Evolutionary conservation across 2,113 vertebrate species (phyloP), one percentile per base, ranked within the genome.

Genomic region (Corythoichthys intestinalis): DNA sequence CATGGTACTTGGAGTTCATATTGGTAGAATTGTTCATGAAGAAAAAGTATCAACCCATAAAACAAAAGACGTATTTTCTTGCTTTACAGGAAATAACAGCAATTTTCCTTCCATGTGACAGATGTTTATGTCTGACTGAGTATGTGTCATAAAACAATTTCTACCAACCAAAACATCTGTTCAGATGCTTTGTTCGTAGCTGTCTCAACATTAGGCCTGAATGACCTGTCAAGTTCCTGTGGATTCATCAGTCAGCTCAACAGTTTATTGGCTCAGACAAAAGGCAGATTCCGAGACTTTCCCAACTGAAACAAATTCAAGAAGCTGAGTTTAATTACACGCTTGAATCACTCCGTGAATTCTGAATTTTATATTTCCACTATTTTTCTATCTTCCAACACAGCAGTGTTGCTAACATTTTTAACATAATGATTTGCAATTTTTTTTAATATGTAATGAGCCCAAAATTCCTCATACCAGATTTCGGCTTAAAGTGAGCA

Each of bases 231-330:
- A 66, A 48, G 68, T 73, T 85, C 53, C 71, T 65, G 66, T 60
- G 77, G 85, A 83, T 80, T 85, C 66, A 67, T 86, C 82, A 73
- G 56, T 83, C 83, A 78, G 59, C 67, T 44, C 44, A 81, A 66
- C 53, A 50, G 17, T 79, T 77, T 66, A 82, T 74, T 76, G 63
- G 76, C 68, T 70, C 68, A 70, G 75, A 82, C 61, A 20, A 68
- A 65, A 63, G 46, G 34, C 67, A 54, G 35, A 44, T 38, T 35
- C 48, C 8, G 37, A 12, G 35, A 17, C 17, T 5, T 17, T 59
- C 54, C 28, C 11, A 44, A 10, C 20, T 34, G 35, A 56, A 62
- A 53, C 60, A 47, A 11, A 53, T 28, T n/a, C n/a, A 41, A 28
- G 12, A 44, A 44, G 6, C 41, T 28, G 4, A n/a, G n/a, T 20